Percentiles rank a stretch among this genome's conserved stretches.
Evolutionary conservation across 2,797 vertebrate genomes (phyloP).

Genomic region (Bradypodion ventrale): DNA sequence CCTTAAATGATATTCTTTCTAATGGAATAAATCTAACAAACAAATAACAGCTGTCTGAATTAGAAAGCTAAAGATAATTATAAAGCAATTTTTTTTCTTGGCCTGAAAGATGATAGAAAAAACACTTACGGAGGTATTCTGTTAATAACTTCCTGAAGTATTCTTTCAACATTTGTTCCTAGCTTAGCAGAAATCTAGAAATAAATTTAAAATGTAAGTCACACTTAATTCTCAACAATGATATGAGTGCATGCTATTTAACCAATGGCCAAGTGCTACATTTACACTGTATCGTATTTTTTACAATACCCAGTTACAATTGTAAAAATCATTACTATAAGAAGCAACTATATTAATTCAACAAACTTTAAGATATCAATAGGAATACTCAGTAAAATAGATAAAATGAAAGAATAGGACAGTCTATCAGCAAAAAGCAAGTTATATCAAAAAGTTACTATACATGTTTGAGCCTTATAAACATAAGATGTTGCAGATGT

Average conservation of each 20-base stretch:
- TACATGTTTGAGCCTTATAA: background rate
- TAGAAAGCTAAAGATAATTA: background rate
- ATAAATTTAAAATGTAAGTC: constrained; percentile 18
- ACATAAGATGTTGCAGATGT: background rate
- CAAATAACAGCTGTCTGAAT: background rate
- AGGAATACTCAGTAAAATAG: background rate
- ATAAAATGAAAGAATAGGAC: background rate
- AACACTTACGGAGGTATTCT: constrained; percentile 90
- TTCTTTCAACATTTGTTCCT: constrained; percentile 89
- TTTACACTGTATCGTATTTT: background rate
- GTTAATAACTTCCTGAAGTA: constrained; percentile 87
- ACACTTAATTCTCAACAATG: background rate
- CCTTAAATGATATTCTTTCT: too few relatives aligned
- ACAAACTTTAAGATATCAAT: background rate
- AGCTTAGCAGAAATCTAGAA: constrained; percentile 94
- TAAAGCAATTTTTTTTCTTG: background rate
- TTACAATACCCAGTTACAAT: background rate
- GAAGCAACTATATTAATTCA: background rate
- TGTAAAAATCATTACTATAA: background rate
- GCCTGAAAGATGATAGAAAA: constrained; percentile 16
- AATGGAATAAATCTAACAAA: too few relatives aligned
- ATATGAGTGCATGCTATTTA: too few relatives aligned
- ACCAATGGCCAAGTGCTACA: accelerated
- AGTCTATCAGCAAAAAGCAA: background rate
- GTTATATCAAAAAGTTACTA: background rate